Evolutionary conservation across 2,797 vertebrate genomes (phyloP), one percentile per base, ranked within the genome.

Genomic region (Sebastes variabilis): DNA sequence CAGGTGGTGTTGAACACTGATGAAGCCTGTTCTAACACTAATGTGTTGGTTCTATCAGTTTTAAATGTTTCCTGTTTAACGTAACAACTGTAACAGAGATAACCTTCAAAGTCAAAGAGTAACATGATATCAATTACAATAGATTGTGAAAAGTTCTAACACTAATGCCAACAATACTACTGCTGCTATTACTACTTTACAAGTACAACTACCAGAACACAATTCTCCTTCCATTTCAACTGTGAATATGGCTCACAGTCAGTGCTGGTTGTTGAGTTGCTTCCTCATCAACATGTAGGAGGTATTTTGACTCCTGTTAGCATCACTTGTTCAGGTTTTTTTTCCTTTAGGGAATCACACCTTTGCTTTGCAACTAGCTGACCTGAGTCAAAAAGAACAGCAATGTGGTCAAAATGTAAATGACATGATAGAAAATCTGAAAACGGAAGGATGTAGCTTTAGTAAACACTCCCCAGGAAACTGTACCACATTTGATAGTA

Each of bases 1-100:
- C 87, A 79, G 55, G 74, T 86, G 81, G 67, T 88, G n/a, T 80
- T 69, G 72, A 64, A 85, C 74, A 84, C 62, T 79, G 38, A 82
- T 77, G 32, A 75, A 71, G 32, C 20, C 46, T 60, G 16, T 55
- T 25, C 7, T 27, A 70, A 62, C 58, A 38, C 58, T 20, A 54
- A 25, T 13, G 25, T 61, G 46, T 42, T 42, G 14, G 59, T 54
- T 38, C 16, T 75, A 70, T 54, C 65, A 27, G 30, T 30, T 72
- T 69, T 11, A 72, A 54, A 38, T 79, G 25, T 66, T 58, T 62
- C n/a, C 14, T 49, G 42, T 61, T 75, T 3, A 29, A 12, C 2
- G 1, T 46, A 2, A 32, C 13, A 22, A 12, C 32, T 52, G 9
- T 20, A 29, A 25, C 16, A 22, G 9, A 66, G 22, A 72, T 27